Base-by-base conservation (phyloP, 1,140 invertebrate genomes). In the Parapsyche elsis region DNA sequence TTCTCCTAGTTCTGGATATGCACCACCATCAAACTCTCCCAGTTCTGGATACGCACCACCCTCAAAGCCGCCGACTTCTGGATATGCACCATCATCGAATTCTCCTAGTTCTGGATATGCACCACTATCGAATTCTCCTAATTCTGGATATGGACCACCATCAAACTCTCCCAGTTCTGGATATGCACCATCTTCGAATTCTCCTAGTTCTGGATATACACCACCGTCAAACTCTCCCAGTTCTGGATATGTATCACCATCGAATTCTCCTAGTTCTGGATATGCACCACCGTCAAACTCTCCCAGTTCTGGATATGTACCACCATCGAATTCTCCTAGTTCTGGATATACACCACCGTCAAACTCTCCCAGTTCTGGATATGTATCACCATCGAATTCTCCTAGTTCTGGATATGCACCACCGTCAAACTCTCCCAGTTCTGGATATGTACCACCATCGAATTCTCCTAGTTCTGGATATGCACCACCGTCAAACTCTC, bases 21-120 rank as follows among this genome's bases (percentile, higher is more conserved):
- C n/a, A n/a, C n/a, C n/a, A n/a, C n/a, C n/a, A n/a, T n/a, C n/a
- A n/a, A n/a, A n/a, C n/a, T n/a, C n/a, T n/a, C n/a, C n/a, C n/a
- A n/a, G n/a, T n/a, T n/a, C n/a, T 14, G 73, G 73, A 23, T 81
- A 81, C 49, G 57, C 74, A 21, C 80, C 80, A 24, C 75, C 80
- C 30, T 12, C 46, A 9, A 61, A 49, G 1, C 12, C 9, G n/a
- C 46, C 53, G 23, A 24, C 73, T 16, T 38, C 75, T 5, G 16
- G 7, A 59, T 16, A 46, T 46, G 45, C 5, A 46, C 5, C 53
- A 7, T 16, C 53, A 59, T 5, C 45, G n/a, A 9, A 10, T 5
- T 19, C 67, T 1, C 45, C 19, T 21, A 9, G 10, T 44, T n/a
- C n/a, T n/a, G n/a, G n/a, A n/a, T n/a, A n/a, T n/a, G n/a, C n/a